phyloP scores from a whole-genome alignment of 1,140 invertebrate species.

The Ganaspis sp. region DNA sequence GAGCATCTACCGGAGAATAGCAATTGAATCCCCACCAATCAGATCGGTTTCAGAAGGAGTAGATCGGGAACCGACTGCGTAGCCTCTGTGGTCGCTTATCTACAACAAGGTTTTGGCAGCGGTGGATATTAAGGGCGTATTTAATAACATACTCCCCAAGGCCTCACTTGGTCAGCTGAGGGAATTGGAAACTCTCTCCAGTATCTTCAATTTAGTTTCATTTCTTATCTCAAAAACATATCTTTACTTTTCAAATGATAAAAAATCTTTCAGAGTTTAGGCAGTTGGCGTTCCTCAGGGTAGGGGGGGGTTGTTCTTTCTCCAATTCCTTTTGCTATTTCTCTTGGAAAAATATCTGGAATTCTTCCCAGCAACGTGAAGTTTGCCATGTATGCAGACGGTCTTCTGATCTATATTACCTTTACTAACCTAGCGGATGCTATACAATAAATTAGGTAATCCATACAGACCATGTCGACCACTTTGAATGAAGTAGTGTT shows the following conservation, averaged over 20 bases:
- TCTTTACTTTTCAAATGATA: slow-evolving; percentile 1
- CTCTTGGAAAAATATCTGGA: background rate
- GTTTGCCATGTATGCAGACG: too few species aligned
- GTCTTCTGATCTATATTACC: background rate
- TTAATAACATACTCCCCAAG: slow-evolving; percentile 43
- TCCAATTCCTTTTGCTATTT: background rate
- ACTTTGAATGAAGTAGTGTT: too few species aligned
- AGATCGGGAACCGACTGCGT: slow-evolving; percentile 36
- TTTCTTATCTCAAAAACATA: background rate
- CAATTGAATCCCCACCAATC: background rate
- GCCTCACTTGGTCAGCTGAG: slow-evolving; percentile 33
- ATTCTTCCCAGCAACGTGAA: background rate
- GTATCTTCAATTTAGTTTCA: slow-evolving; percentile 25
- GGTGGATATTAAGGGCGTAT: slow-evolving; percentile 39
- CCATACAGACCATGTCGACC: background rate
- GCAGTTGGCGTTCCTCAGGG: too few species aligned
- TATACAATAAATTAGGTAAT: background rate
- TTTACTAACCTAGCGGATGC: background rate
- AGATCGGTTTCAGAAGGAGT: slow-evolving; percentile 38
- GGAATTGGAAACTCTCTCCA: background rate
- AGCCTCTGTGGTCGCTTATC: background rate
- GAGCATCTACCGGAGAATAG: slow-evolving; percentile 36
- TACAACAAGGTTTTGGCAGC: slow-evolving; percentile 2
- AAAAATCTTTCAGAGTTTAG: background rate
- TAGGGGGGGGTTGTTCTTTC: background rate